phyloP scores from a whole-genome alignment of 2,888 invertebrate genomes.

The Melanostoma scalare region DNA sequence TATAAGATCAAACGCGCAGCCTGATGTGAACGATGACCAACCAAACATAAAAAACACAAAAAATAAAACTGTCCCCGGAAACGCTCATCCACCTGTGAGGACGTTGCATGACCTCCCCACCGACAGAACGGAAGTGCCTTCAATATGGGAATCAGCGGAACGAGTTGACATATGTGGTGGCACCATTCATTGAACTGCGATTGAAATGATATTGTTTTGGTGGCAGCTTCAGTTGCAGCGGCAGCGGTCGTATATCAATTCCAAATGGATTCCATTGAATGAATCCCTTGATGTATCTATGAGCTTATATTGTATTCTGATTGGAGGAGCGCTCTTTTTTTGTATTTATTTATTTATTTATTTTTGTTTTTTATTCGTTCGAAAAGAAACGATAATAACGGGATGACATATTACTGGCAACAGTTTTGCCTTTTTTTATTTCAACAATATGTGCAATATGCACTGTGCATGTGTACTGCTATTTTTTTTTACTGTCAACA shows the following conservation, averaged over 20 bases:
- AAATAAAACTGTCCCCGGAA: constrained; percentile 43
- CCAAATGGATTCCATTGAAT: constrained; percentile 48
- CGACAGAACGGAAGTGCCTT: constrained; percentile 37
- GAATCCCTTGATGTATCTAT: constrained; percentile 1
- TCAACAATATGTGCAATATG: constrained; percentile 9
- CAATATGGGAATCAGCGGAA: constrained; percentile 54
- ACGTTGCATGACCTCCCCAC: neutral
- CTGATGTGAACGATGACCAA: constrained; percentile 61
- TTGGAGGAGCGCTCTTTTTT: constrained; percentile 20
- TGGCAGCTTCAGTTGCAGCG: constrained; percentile 51
- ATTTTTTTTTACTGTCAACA: constrained; percentile 24
- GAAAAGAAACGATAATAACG: constrained; percentile 52
- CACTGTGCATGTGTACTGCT: neutral
- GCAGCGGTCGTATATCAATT: constrained; percentile 59
- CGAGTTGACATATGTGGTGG: constrained; percentile 64
- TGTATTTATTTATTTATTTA: neutral
- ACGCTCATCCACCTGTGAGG: constrained; percentile 15
- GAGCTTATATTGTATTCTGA: constrained; percentile 36
- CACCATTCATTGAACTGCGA: constrained; percentile 62
- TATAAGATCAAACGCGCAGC: constrained; percentile 60
- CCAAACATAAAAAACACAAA: constrained; percentile 3
- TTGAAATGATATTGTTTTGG: constrained; percentile 71
- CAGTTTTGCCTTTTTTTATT: constrained; percentile 17
- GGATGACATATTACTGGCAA: constrained; percentile 61
- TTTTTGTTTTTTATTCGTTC: neutral